phyloP scores from a whole-genome alignment of 2,113 vertebrate species.

The Myiozetetes cayanensis region DNA sequence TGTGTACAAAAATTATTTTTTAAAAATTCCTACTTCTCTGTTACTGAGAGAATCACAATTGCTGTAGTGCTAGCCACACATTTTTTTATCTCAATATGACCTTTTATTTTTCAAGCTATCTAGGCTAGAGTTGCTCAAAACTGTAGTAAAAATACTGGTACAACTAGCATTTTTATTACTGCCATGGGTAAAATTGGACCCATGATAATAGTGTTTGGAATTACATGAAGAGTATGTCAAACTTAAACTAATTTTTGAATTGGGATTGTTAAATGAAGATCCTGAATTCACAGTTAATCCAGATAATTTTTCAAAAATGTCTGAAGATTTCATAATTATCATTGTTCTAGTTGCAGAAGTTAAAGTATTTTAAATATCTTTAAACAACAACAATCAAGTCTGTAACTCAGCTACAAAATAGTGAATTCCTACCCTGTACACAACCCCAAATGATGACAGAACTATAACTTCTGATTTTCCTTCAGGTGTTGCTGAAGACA shows the following conservation, averaged over 20 bases:
- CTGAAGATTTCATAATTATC: neutral
- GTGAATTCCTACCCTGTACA: neutral
- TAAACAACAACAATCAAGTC: neutral
- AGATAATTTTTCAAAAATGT: neutral
- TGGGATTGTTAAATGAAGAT: neutral
- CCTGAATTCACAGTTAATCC: neutral
- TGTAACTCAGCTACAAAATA: neutral
- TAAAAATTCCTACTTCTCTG: neutral
- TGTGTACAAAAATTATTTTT: neutral
- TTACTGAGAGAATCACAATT: neutral
- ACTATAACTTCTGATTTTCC: neutral
- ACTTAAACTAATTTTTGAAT: neutral
- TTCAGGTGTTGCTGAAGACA: neutral
- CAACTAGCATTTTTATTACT: neutral
- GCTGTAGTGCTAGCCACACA: neutral
- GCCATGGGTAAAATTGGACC: neutral
- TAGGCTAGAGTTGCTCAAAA: neutral
- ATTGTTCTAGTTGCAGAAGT: neutral
- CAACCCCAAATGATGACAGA: neutral
- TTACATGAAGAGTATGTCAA: neutral
- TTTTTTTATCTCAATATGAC: neutral
- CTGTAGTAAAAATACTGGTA: neutral
- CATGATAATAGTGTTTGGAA: accelerated
- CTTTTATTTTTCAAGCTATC: neutral
- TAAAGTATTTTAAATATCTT: neutral